These are phyloP conservation scores for Carassius carassius DNA, from an alignment of 2,113 vertebrate genomes.

Conservation along the genomic window DNA sequence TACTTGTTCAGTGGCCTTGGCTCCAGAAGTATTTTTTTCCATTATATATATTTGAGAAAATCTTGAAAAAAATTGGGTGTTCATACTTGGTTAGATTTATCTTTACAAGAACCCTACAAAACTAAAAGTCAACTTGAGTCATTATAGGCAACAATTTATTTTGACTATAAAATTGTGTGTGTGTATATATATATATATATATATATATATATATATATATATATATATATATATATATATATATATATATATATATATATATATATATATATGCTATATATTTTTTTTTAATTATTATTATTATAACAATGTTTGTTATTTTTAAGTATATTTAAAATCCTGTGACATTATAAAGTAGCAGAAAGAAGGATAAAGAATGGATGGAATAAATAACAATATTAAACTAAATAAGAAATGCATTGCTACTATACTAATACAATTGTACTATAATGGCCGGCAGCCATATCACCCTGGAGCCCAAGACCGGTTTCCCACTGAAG, in stretches of 20 bases:
- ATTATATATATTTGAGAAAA: not conserved
- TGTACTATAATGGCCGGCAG: too few species aligned
- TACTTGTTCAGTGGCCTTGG: not conserved
- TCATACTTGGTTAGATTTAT: too few species aligned
- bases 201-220: too few species aligned
- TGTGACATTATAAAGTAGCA: not conserved
- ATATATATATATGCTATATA: too few species aligned
- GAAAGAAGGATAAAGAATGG: not conserved
- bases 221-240: too few species aligned
- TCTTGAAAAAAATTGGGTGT: too few species aligned
- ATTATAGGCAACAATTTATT: not conserved
- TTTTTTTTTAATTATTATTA: too few species aligned
- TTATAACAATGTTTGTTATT: not conserved
- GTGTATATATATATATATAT: too few species aligned
- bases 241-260: too few species aligned
- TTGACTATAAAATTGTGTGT: too few species aligned
- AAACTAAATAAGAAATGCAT: not conserved
- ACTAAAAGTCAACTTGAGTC: not conserved
- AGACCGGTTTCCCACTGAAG: too few species aligned
- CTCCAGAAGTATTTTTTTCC: not conserved
- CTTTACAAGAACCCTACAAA: not conserved
- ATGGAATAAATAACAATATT: not conserved
- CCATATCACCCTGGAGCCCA: too few species aligned
- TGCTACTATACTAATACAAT: not conserved
- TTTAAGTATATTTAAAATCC: not conserved